These are phyloP conservation scores for Silurus glanis DNA, from an alignment of 2,113 vertebrate genomes.

Conservation along the genomic window DNA sequence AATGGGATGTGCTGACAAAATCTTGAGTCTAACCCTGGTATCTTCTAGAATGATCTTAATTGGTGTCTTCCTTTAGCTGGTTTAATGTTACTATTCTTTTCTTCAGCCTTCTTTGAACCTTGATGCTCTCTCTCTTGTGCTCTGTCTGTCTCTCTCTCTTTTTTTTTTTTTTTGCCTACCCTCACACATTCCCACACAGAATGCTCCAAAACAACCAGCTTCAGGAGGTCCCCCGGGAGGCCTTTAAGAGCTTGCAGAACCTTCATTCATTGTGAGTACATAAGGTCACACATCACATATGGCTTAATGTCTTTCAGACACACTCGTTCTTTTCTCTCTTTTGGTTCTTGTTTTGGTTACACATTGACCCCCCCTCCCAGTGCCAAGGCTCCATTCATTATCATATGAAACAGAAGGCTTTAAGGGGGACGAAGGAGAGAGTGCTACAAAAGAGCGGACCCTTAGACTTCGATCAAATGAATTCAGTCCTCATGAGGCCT, in stretches of 20 bases:
- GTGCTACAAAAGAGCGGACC: constrained; percentile 1
- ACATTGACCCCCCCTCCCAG: constrained; percentile 35
- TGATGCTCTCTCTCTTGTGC: not conserved
- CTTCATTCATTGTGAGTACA: constrained; percentile 89
- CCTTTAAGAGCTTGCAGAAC: constrained; percentile 81
- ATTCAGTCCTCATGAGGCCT: constrained; percentile 49
- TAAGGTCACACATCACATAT: constrained; percentile 16
- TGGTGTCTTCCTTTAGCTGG: not conserved
- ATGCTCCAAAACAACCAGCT: constrained; percentile 96
- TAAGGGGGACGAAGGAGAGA: not conserved
- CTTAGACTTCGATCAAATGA: constrained; percentile 48
- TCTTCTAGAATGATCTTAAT: constrained; percentile 1
- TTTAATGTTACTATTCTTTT: constrained; percentile 7
- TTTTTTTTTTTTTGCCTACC: not conserved
- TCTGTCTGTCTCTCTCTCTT: too few species aligned
- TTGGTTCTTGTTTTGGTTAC: constrained; percentile 25
- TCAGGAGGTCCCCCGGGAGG: constrained; percentile 81
- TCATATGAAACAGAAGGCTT: constrained; percentile 43
- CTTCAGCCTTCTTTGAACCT: not conserved
- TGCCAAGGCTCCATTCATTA: constrained; percentile 52
- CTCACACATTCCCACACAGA: constrained; percentile 62
- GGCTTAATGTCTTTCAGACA: constrained; percentile 43
- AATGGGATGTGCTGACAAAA: not conserved
- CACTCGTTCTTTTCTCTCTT: constrained; percentile 5
- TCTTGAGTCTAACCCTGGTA: not conserved